Evolutionary conservation across 1,140 invertebrate species (phyloP), one percentile per base, ranked within the genome.

Genomic region (Drosophila parabipectinata): DNA sequence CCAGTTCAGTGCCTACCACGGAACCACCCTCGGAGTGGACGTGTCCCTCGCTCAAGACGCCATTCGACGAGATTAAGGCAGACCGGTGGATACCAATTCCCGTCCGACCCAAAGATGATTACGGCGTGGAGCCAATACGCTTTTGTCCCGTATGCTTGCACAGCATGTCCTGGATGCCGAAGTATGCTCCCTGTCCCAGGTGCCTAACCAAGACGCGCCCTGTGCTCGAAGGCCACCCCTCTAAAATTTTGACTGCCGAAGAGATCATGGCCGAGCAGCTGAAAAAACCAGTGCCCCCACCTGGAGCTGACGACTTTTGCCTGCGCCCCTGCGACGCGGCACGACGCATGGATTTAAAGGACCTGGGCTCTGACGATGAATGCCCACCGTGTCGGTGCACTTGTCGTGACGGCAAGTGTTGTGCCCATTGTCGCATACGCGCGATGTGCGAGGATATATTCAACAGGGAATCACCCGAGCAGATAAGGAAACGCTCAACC

Each of bases 341-440:
- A 24, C 0, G n/a, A 5, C 41, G 41, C 4, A 37, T 0, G 3
- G 1, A 14, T 15, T 9, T 14, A 15, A 1, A 24, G n/a, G 30
- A 62, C 9, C 21, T 15, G 0, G 62, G 18, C 9, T 66, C 26
- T 0, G 54, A 51, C 0, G 24, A 52, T 0, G 51, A 67, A 8
- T 51, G 51, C 18, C 15, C 28, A 3, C 34, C 52, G 3, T 78
- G 80, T 14, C 52, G 73, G 7, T 91, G 90, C 48, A 90, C 77
- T 3, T 90, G 81, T 32, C 53, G 64, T 6, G 18, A 8, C n/a
- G 72, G 52, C 6, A 74, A 68, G 9, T 3, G 60, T 0, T 91
- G 90, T 44, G 71, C 77, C 0, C 85, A 90, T 58, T 91, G 90
- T 9, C 82, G 90, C 26, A 80, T 90, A 10, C 72, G 76, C 0